Evolutionary conservation across 2,113 vertebrate species (phyloP).

Genomic region (Malaclemys terrapin): DNA sequence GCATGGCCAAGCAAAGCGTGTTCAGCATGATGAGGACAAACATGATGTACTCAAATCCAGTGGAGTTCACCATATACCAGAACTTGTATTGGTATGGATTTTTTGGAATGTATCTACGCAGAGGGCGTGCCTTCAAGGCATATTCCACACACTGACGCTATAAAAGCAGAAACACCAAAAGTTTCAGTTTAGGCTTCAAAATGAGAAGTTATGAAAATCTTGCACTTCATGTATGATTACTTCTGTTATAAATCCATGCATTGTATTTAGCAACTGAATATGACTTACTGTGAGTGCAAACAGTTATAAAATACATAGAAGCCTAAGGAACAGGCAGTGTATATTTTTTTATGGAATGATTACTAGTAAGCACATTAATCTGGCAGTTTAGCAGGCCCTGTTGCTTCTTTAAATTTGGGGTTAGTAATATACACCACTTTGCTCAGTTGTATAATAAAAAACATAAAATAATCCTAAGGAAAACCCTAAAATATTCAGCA

Average conservation of each 20-base stretch:
- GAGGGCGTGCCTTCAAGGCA: slow-evolving; percentile 94
- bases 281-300: background rate
- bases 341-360: accelerated
- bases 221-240: background rate
- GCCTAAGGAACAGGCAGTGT: background rate
- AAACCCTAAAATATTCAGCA: background rate
- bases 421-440: background rate
- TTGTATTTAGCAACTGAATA: background rate
- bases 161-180: slow-evolving; percentile 55
- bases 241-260: background rate
- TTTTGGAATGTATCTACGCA: slow-evolving; percentile 98
- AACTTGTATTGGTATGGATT: slow-evolving; percentile 99
- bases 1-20: slow-evolving; percentile 98
- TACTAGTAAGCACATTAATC: background rate
- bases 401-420: background rate
- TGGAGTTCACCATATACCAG: slow-evolving; percentile 99
- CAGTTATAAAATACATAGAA: background rate
- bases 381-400: background rate
- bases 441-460: background rate
- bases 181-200: background rate
- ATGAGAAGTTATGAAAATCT: background rate
- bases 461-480: background rate
- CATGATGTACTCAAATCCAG: slow-evolving; percentile 99
- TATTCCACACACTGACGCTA: slow-evolving; percentile 99
- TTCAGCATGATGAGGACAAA: slow-evolving; percentile 99